Evolutionary conservation across 2,113 vertebrate species (phyloP), one percentile per base, ranked within the genome.

Genomic region (Mormyrus lacerda): DNA sequence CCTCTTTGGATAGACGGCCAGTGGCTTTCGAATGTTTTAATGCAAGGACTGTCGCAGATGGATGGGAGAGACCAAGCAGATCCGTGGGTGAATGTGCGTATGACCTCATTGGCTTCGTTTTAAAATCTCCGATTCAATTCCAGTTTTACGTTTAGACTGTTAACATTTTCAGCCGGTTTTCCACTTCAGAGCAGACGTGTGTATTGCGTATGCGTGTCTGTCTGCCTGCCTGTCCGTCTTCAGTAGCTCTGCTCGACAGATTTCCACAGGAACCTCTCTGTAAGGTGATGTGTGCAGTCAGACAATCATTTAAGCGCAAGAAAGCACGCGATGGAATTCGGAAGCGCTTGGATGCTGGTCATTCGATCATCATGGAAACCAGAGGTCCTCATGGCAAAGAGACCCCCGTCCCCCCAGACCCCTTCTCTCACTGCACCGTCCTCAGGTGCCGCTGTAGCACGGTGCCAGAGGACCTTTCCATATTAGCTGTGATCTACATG

Each of bases 1-100:
- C 94, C 96, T 99, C 87, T 99, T 99, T 88, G 98, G 98, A 89
- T 99, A 96, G 96, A 92, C 79, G 53, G 8, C 55, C 82, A 87
- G 69, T 4, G 4, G 35, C 3, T 27, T 24, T 1, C 55, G 39
- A 42, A 39, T 39, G 76, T 39, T 44, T 82, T 44, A 42, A 50
- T 13, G 24, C 31, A 65, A 19, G 45, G 92, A 86, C 89, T 89
- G 24, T 51, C 89, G 90, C 93, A 42, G 55, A 45, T 7, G 24
- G 55, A 31, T n/a, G 10, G 39, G 84, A 89, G 76, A 55, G 76
- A 24, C 58, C n/a, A 89, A 84, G 39, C 27, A 87, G 58, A 61
- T 84, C 88, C 5, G 17, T 61, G 88, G 88, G n/a, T 89, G 88
- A 61, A 53, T 55, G 50, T 48, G 35, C 44, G 3, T 13, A 47